These are phyloP conservation scores for Piezodorus guildinii DNA, from an alignment of 1,140 invertebrate species.

Conservation along the genomic window DNA sequence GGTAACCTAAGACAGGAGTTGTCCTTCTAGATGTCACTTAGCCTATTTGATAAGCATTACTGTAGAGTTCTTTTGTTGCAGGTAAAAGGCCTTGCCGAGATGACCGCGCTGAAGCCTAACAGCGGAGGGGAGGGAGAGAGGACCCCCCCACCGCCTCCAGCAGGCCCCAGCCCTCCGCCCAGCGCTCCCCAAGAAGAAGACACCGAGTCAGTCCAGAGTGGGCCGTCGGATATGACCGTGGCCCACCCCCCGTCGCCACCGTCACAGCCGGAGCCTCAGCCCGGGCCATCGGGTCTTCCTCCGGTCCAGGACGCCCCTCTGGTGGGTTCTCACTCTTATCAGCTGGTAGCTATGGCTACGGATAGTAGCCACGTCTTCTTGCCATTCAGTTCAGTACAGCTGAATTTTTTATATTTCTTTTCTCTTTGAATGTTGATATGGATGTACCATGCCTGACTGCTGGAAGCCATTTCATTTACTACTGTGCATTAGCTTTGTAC, in stretches of 20 bases:
- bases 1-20: no score
- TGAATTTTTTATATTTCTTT: no score
- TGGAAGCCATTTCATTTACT: no score
- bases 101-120: constrained; percentile 44
- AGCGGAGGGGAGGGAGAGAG: constrained; percentile 17
- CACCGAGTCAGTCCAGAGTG: constrained; percentile 40
- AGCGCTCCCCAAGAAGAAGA: constrained; percentile 36
- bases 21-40: no score
- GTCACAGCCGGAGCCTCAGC: constrained; percentile 36
- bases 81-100: constrained; percentile 81
- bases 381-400: no score
- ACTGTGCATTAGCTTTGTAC: no score
- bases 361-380: no score
- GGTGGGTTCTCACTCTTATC: constrained; percentile 47
- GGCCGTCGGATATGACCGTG: constrained; percentile 43
- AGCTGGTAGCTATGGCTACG: no score
- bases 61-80: no score
- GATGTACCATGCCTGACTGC: no score
- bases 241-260: constrained; percentile 42
- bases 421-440: no score
- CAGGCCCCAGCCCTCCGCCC: constrained; percentile 28
- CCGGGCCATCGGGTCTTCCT: constrained; percentile 61
- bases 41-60: no score
- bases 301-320: constrained; percentile 76
- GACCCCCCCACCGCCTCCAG: constrained; percentile 23